phyloP scores from a whole-genome alignment of 1,140 invertebrate species.

The Diabrotica undecimpunctata region DNA sequence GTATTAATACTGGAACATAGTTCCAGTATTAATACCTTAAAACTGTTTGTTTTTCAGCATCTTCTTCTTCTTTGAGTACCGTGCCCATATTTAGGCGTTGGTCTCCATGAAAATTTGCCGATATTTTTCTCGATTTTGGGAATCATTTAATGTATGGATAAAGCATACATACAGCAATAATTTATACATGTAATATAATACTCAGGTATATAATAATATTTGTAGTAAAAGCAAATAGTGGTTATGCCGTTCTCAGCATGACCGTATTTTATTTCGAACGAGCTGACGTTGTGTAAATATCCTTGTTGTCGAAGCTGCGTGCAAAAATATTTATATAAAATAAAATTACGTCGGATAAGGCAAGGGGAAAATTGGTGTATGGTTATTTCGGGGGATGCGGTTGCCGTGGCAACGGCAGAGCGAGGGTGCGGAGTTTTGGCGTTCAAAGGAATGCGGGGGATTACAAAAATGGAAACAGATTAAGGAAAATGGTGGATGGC shows the following conservation, averaged over 20 bases:
- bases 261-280: neutral
- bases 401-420: slow-evolving; percentile 25
- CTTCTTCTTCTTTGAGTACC: too few species aligned
- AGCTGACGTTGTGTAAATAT: slow-evolving; percentile 6
- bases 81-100: too few species aligned
- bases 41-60: too few species aligned
- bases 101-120: too few species aligned
- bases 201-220: neutral
- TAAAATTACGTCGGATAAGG: slow-evolving; percentile 16
- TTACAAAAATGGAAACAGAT: slow-evolving; percentile 25
- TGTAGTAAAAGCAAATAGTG: neutral
- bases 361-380: slow-evolving; percentile 21
- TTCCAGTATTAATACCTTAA: too few species aligned
- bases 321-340: slow-evolving; percentile 21
- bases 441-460: slow-evolving; percentile 20
- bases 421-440: slow-evolving; percentile 15
- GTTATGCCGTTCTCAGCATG: neutral
- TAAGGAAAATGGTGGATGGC: slow-evolving; percentile 21
- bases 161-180: too few species aligned
- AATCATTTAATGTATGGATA: too few species aligned
- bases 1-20: too few species aligned
- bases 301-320: slow-evolving; percentile 7
- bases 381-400: slow-evolving; percentile 20
- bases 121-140: too few species aligned
- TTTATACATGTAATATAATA: too few species aligned